Percentiles rank a stretch among this genome's conserved stretches.
Evolutionary conservation across 1,140 invertebrate genomes (phyloP).

Genomic region (Acyrthosiphon pisum): DNA sequence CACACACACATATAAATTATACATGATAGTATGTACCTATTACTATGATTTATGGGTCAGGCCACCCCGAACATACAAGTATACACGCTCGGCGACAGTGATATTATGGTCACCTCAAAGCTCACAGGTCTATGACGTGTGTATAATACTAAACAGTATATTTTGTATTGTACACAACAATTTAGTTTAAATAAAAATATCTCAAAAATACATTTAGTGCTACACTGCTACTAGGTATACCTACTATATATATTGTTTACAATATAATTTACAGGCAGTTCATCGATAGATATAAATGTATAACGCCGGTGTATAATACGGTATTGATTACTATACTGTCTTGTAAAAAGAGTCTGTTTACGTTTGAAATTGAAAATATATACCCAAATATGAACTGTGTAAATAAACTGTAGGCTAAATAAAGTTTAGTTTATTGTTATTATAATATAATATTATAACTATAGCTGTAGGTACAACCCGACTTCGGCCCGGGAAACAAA

Average conservation of each 20-base stretch:
- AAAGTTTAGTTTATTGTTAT: too few species aligned
- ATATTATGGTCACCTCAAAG: conserved; percentile 7
- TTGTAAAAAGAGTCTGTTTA: neutral
- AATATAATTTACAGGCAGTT: too few species aligned
- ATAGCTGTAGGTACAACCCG: too few species aligned
- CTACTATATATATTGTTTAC: too few species aligned
- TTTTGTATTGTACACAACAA: neutral
- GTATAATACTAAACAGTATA: neutral
- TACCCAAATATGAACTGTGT: neutral
- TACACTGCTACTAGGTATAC: too few species aligned
- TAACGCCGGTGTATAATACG: too few species aligned
- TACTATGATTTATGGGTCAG: neutral
- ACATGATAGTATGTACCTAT: neutral
- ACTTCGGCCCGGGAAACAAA: too few species aligned
- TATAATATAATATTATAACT: too few species aligned
- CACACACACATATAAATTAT: neutral
- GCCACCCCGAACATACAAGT: neutral
- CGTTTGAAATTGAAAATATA: neutral
- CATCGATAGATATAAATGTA: too few species aligned
- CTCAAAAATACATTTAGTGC: too few species aligned
- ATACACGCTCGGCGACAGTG: neutral
- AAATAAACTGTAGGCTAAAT: neutral
- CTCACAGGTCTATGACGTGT: neutral
- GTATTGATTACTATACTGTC: too few species aligned
- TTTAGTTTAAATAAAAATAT: too few species aligned